Base-by-base conservation (phyloP, 1,140 invertebrate species). In the Acromyrmex echinatior region DNA sequence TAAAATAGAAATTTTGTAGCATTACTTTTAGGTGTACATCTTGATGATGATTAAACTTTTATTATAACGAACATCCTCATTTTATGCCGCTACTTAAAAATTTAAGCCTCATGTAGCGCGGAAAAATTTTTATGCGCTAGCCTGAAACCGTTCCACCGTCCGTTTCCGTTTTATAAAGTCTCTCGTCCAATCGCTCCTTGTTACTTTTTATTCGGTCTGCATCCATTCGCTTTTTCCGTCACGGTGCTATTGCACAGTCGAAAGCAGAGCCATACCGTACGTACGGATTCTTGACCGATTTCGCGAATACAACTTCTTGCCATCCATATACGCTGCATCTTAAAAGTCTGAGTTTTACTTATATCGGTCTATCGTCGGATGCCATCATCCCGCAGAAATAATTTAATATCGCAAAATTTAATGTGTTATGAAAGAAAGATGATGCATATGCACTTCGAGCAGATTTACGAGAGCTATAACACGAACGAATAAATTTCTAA, bases 231-330 rank as follows among this genome's bases (percentile, higher is more conserved):
- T 35, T 35, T 84, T 84, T 84, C 56, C 53, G 18, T n/a, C 70
- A 62, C 80, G 80, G 49, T 70, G 56, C 39, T 51, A 25, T 14
- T n/a, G 31, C 28, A 56, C 68, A 49, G 68, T 82, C 80, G 80
- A 84, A 74, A 84, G 76, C 80, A 84, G 70, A 70, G 80, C 80
- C 80, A 76, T 35, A 76, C 70, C 68, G 80, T 62, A 49, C 80
- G 58, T 74, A 74, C 68, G 80, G 80, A 84, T 84, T 79, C 76
- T 86, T 80, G 73, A 79, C 60, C 88, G 71, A 87, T 88, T 82
- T 90, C n/a, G 35, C 74, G 35, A 73, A 70, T 31, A 25, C 63
- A 12, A 76, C 78, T 53, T 87, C 56, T 66, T 35, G n/a, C 85
- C 21, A 10, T n/a, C n/a, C 25, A 21, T 66, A 7, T 74, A 14